These are phyloP conservation scores for Neolamprologus sp. DNA, from an alignment of 2,113 vertebrate genomes.

Conservation along the genomic window DNA sequence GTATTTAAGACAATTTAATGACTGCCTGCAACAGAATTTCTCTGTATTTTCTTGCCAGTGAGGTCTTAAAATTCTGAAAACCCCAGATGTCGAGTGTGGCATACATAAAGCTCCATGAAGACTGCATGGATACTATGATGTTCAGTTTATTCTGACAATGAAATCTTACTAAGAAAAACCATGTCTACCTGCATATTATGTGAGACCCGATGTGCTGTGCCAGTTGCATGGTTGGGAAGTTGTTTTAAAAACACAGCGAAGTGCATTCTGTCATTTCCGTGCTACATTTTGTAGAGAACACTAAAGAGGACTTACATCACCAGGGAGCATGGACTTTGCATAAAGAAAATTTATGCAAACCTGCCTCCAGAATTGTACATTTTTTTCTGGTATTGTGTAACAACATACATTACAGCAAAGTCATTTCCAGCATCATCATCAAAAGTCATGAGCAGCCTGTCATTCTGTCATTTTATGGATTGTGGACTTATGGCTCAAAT, in stretches of 20 bases:
- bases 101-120: neutral
- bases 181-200: neutral
- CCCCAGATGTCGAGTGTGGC: neutral
- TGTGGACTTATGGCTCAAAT: neutral
- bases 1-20: slow-evolving; percentile 5
- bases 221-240: neutral
- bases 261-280: neutral
- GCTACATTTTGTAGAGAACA: neutral
- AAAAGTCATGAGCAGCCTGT: neutral
- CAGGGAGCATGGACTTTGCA: neutral
- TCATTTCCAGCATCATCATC: neutral
- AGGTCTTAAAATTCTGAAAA: neutral
- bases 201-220: neutral
- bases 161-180: neutral
- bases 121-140: neutral
- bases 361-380: neutral
- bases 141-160: neutral
- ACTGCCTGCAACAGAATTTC: neutral
- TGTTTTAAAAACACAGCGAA: neutral
- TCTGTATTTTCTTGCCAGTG: neutral
- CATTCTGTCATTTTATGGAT: neutral
- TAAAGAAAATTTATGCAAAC: neutral
- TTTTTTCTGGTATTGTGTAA: neutral
- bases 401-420: neutral
- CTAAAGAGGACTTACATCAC: neutral